Evolutionary conservation across 2,797 vertebrate genomes (phyloP).

Genomic region (Enoplosus armatus): DNA sequence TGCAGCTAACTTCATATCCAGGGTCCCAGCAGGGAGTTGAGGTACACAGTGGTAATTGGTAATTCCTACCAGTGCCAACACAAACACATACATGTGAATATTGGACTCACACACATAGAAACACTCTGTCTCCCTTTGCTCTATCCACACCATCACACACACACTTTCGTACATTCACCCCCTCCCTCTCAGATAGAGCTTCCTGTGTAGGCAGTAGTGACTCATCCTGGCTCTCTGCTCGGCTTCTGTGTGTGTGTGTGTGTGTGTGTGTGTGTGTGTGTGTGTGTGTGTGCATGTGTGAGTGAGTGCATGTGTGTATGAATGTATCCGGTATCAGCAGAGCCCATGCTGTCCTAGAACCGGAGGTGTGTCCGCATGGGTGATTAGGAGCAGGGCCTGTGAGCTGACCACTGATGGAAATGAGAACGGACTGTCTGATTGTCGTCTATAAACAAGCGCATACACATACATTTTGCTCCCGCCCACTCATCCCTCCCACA

Average conservation of each 20-base stretch:
- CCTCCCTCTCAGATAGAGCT: constrained; percentile 71
- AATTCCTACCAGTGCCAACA: constrained; percentile 12
- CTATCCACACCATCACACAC: constrained; percentile 59
- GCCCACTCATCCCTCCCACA: constrained; percentile 31
- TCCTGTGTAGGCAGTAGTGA: constrained; percentile 85
- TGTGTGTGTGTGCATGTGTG: constrained; percentile 3
- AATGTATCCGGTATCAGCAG: constrained; percentile 64
- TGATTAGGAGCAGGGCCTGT: constrained; percentile 61
- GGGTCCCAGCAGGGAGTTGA: constrained; percentile 20
- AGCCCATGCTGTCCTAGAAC: constrained; percentile 65
- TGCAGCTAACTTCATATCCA: constrained; percentile 5
- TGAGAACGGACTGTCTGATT: constrained; percentile 60
- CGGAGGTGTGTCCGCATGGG: constrained; percentile 64
- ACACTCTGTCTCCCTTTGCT: constrained; percentile 30
- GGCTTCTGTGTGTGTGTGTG: constrained; percentile 29
- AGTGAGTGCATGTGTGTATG: constrained; percentile 29
- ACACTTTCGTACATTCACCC: constrained; percentile 58
- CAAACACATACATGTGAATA: constrained; percentile 21
- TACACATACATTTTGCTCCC: constrained; percentile 41
- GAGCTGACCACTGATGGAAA: constrained; percentile 62
- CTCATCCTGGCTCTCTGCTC: constrained; percentile 82
- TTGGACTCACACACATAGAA: constrained; percentile 3
- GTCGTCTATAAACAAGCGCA: constrained; percentile 59
- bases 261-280: constrained; percentile 23
- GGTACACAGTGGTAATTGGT: not conserved